These are phyloP conservation scores for Echiichthys vipera DNA, from an alignment of 2,797 vertebrate species.

Conservation along the genomic window DNA sequence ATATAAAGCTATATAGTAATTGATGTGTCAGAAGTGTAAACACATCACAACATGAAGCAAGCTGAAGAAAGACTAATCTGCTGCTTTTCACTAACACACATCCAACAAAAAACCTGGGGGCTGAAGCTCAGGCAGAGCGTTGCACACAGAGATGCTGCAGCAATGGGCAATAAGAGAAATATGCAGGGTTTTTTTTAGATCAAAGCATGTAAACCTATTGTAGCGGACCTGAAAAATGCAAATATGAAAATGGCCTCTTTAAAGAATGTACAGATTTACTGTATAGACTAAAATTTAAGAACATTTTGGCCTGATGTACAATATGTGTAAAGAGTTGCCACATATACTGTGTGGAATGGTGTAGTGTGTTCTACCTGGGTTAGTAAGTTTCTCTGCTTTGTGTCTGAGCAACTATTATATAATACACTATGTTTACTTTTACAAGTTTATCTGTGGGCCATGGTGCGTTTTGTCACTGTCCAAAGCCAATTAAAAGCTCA, in stretches of 20 bases:
- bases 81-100: neutral
- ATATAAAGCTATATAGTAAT: too few relatives aligned
- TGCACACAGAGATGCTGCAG: too few relatives aligned
- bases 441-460: neutral
- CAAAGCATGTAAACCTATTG: too few relatives aligned
- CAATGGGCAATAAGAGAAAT: too few relatives aligned
- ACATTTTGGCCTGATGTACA: neutral
- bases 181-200: too few relatives aligned
- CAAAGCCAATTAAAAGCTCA: too few relatives aligned
- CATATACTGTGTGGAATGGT: neutral
- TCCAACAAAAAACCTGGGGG: neutral
- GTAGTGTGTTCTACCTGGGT: neutral
- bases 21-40: too few relatives aligned
- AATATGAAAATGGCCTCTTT: too few relatives aligned
- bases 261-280: neutral
- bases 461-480: neutral
- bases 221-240: too few relatives aligned
- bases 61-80: too few relatives aligned
- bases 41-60: too few relatives aligned
- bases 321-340: neutral
- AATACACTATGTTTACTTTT: neutral
- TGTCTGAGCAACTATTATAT: neutral
- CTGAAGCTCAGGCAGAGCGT: too few relatives aligned
- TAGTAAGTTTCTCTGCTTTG: neutral
- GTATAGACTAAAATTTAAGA: neutral